Evolutionary conservation across 2,113 vertebrate species (phyloP), one percentile per base, ranked within the genome.

Genomic region (Carassius carassius): DNA sequence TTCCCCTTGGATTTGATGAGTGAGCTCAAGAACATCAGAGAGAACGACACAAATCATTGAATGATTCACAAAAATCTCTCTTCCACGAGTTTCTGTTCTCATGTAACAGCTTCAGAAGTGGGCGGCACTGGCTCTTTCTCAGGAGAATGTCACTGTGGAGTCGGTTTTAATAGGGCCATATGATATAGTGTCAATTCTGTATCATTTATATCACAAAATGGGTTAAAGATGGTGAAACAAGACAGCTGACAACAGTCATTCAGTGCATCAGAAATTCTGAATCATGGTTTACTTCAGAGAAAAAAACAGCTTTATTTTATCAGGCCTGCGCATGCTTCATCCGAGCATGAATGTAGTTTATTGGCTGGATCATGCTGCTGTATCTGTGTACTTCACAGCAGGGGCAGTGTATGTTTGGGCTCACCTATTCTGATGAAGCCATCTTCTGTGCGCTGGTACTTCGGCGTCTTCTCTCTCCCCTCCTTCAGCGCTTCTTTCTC

Each of bases 381-480:
- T 47, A 17, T 16, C 47, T 49, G 63, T 65, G 35, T 9, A 4
- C 4, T n/a, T 47, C 23, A 65, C 23, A 47, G 82, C 69, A 25
- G 72, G 72, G 25, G 72, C 63, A 23, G 63, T 23, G 29, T 19
- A 2, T 54, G 14, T 65, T n/a, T 35, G 0, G 16, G 90, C 91
- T 94, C 91, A 99, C 98, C 98, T 80, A 99, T 98, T 89, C 97
- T 94, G 90, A 98, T 94, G 92, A 99, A 99, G 72, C 98, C 97
- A 0, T 99, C 98, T 0, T 96, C 92, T 0, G 95, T 99, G 84
- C 97, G 94, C 10, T 94, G 97, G 90, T 97, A 99, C 87, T 95
- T 96, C 21, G 96, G 92, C 0, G 91, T 94, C 86, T 94, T 89
- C 1, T 96, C 94, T 85, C 94, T 94, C 60, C 96, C 97, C 87